Conservation (phyloP, 92 coral and sea anemone genomes). For the Zoanthus sansibaricus region DNA sequence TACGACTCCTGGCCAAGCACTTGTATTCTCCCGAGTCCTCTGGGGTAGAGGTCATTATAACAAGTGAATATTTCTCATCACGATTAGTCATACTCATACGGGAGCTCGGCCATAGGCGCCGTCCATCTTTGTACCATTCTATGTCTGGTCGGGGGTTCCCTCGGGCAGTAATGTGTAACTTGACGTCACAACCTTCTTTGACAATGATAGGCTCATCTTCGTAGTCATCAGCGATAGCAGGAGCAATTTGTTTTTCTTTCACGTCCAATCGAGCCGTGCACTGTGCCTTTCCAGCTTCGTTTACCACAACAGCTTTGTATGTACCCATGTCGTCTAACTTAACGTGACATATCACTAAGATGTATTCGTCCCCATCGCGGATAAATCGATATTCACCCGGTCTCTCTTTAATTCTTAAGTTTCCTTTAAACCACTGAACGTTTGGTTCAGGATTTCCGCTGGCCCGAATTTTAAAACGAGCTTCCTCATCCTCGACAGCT, state of each 20-base stretch:
- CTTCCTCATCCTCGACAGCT: slow-evolving; percentile 73
- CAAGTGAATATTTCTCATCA: slow-evolving; percentile 74
- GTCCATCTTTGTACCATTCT: slow-evolving; percentile 95
- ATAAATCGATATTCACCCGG: slow-evolving; percentile 49
- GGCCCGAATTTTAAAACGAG: slow-evolving; percentile 79
- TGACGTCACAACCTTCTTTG: slow-evolving; percentile 86
- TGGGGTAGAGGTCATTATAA: slow-evolving; percentile 65
- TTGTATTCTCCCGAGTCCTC: slow-evolving; percentile 93
- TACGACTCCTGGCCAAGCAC: slow-evolving; percentile 90
- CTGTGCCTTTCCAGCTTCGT: slow-evolving; percentile 80
- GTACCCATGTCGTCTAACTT: slow-evolving; percentile 73
- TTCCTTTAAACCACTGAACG: slow-evolving; percentile 87
- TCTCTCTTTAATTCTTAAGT: slow-evolving; percentile 50
- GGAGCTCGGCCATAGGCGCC: slow-evolving; percentile 73
- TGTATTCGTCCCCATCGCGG: slow-evolving; percentile 65
- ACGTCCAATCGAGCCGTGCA: slow-evolving; percentile 70
- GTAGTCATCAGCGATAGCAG: slow-evolving; percentile 77
- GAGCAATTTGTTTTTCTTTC: slow-evolving; percentile 74
- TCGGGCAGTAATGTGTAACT: slow-evolving; percentile 73
- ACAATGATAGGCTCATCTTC: slow-evolving; percentile 75
- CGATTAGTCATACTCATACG: slow-evolving; percentile 75
- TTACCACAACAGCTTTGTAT: slow-evolving; percentile 83
- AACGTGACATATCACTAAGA: slow-evolving; percentile 61
- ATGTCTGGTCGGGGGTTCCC: slow-evolving; percentile 92
- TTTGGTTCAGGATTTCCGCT: slow-evolving; percentile 86